Evolutionary conservation across 2,113 vertebrate genomes (phyloP), one percentile per base, ranked within the genome.

Genomic region (Cervus canadensis): DNA sequence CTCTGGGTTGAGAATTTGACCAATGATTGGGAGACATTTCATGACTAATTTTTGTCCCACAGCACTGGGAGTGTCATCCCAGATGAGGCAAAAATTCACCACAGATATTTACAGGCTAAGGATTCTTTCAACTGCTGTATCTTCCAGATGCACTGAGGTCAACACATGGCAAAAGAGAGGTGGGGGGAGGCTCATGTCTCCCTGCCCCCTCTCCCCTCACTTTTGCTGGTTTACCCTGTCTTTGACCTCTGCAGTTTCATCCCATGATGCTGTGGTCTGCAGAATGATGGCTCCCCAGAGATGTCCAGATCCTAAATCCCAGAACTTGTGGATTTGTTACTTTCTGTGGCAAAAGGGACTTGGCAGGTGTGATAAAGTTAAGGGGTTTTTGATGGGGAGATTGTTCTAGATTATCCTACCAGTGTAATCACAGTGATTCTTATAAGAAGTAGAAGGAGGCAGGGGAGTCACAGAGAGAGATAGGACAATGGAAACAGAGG

Each of bases 251-350:
- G 16, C 3, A 0, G 30, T 33, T 25, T 97, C 74, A 2, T 0
- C 10, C 36, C 60, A 97, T 0, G 4, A 99, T 98, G 26, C 96
- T 81, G 14, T 45, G 16, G 9, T 50, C n/a, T n/a, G 52, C 16
- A 88, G 57, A 56, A 87, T 43, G 43, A 45, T 23, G 28, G 12
- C n/a, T 78, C 36, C 30, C 30, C 26, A 40, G 3, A n/a, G 6
- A 50, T 36, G 28, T 33, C 54, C 28, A 52, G 17, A 56, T 79
- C 76, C 52, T 50, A 76, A 64, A 78, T 19, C 26, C 40, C 26
- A 40, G 36, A 78, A 92, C 10, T 25, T 52, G 23, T 28, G 36
- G 76, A 26, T 81, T 2, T 8, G 8, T 83, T 59, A n/a, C 33
- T 28, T 48, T 36, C 43, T 0, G 6, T 50, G n/a, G 60, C 33